These are phyloP conservation scores for Dinoponera quadriceps DNA, from an alignment of 1,140 invertebrate species.

Conservation along the genomic window DNA sequence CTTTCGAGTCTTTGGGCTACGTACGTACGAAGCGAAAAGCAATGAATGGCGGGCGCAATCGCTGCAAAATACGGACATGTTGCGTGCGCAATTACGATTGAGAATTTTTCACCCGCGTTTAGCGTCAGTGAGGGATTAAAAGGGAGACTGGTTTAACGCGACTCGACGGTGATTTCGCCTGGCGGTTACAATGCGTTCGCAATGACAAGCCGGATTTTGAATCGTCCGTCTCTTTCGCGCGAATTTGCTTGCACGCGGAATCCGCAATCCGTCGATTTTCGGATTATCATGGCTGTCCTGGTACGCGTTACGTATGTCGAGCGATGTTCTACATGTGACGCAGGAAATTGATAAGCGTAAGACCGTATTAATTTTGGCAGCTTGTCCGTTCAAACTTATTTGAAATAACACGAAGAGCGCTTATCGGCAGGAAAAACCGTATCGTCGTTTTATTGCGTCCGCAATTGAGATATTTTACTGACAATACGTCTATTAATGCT, in stretches of 20 bases:
- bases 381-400: slow-evolving; percentile 3
- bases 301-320: not conserved
- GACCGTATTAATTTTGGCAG: not conserved
- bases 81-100: slow-evolving; percentile 1
- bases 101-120: slow-evolving; percentile 3
- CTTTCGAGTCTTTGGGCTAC: not conserved
- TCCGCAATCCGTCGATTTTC: slow-evolving; percentile 10
- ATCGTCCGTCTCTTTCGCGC: not conserved
- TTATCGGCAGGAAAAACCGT: not conserved
- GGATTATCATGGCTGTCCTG: not conserved
- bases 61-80: not conserved
- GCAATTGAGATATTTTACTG: not conserved
- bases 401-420: not conserved
- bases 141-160: not conserved
- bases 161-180: not conserved
- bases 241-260: not conserved
- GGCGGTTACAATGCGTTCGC: not conserved
- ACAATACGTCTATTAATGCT: not conserved
- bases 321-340: not conserved
- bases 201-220: slow-evolving; percentile 10
- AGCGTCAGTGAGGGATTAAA: not conserved
- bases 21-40: slow-evolving; percentile 10
- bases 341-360: slow-evolving; percentile 22
- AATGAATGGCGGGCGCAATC: not conserved
- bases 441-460: not conserved